These are phyloP conservation scores for Clupea harengus DNA, from an alignment of 2,113 vertebrate genomes.

Conservation along the genomic window DNA sequence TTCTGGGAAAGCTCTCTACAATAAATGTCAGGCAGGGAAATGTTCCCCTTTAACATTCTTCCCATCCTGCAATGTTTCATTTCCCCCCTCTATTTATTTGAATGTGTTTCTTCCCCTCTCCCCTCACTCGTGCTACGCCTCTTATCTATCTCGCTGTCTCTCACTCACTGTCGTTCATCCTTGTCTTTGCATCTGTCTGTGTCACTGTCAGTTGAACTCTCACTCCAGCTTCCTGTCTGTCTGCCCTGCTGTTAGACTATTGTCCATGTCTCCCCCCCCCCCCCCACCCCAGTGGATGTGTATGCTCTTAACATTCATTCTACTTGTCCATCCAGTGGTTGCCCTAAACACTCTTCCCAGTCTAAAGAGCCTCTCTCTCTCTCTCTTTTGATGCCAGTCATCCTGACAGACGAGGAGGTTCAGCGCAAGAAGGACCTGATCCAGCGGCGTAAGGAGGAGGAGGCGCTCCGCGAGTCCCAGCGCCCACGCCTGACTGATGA, in stretches of 20 bases:
- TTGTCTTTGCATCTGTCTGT: background rate
- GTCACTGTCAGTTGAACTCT: background rate
- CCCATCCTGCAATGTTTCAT: background rate
- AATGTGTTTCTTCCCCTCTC: background rate
- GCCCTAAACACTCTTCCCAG: background rate
- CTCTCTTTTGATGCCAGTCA: conserved; percentile 72
- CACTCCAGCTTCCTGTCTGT: background rate
- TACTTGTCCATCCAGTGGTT: background rate
- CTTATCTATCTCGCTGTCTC: background rate
- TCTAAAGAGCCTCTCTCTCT: background rate
- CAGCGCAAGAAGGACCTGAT: conserved; percentile 96
- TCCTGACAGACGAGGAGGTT: conserved; percentile 94
- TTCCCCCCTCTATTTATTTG: background rate
- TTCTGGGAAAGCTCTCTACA: background rate
- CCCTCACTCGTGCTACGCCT: background rate
- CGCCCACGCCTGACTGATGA: conserved; percentile 85
- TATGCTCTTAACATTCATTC: background rate
- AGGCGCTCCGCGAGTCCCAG: conserved; percentile 84
- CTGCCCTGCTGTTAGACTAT: background rate
- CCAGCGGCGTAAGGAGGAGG: conserved; percentile 90
- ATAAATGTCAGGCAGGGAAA: background rate
- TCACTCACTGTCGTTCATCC: background rate
- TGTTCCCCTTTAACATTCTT: background rate
- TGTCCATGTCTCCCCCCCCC: background rate
- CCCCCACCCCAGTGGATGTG: background rate